These are phyloP conservation scores for Aurelia aurita complex sp. Pacific DNA, from an alignment of 30 jellyfish, hydroid and myxozoan species.

Conservation along the genomic window DNA sequence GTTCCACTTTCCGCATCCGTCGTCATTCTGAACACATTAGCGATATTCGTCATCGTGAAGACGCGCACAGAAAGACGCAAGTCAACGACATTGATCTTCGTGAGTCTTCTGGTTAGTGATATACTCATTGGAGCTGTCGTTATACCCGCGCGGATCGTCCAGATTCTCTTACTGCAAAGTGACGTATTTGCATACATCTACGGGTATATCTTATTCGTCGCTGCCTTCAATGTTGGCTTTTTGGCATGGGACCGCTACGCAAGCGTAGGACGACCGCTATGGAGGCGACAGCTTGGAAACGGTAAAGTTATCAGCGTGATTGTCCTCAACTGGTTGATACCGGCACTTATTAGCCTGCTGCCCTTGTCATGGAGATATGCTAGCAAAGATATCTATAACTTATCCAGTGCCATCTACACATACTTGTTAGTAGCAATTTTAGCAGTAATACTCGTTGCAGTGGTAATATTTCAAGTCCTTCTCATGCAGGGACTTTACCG, in stretches of 20 bases:
- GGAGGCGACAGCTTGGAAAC: constrained; percentile 37
- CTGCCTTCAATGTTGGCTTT: constrained; percentile 48
- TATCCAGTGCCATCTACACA: background rate
- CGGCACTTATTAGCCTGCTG: constrained; percentile 27
- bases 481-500: constrained; percentile 18
- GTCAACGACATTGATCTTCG: constrained; percentile 38
- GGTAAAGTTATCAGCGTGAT: constrained; percentile 13
- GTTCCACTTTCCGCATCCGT: constrained; percentile 42
- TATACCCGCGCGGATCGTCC: constrained; percentile 46
- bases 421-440: constrained; percentile 35
- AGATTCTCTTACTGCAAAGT: constrained; percentile 24
- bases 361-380: constrained; percentile 34
- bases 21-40: constrained; percentile 19
- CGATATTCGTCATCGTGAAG: constrained; percentile 27
- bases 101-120: constrained; percentile 50
- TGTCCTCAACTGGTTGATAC: constrained; percentile 29
- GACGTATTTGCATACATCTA: constrained; percentile 49
- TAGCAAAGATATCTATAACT: too few relatives aligned
- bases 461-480: constrained; percentile 33
- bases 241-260: constrained; percentile 58
- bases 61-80: constrained; percentile 38
- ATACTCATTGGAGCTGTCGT: constrained; percentile 53
- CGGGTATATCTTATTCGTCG: constrained; percentile 44
- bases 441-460: constrained; percentile 5
- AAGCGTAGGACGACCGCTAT: constrained; percentile 51